A percentile compares a stretch with the other conserved stretches of the same genome.
These are phyloP conservation scores for Colletes gigas DNA, from an alignment of 1,140 invertebrate species.

Conservation along the genomic window DNA sequence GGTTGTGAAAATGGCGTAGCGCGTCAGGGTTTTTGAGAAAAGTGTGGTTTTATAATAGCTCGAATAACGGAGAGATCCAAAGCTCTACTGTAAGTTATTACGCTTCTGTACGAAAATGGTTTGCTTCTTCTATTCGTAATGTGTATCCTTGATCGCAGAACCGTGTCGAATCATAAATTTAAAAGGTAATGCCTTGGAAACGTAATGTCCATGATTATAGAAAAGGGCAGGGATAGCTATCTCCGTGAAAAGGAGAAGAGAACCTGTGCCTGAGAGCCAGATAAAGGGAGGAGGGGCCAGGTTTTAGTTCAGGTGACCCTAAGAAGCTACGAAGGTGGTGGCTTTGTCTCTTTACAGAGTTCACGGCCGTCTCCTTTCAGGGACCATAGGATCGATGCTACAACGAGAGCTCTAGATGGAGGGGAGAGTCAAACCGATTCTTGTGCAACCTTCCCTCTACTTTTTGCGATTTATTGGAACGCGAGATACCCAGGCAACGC, in stretches of 20 bases:
- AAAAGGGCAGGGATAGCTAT: background rate
- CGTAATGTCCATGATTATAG: background rate
- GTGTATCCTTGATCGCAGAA: conserved; percentile 11
- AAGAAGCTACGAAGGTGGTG: conserved; percentile 31
- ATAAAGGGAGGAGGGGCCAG: background rate
- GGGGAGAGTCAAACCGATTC: background rate
- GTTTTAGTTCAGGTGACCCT: conserved; percentile 31
- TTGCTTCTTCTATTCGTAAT: background rate
- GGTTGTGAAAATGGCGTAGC: no score
- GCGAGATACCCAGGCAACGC: conserved; percentile 22
- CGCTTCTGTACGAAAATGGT: background rate
- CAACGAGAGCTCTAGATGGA: conserved; percentile 46
- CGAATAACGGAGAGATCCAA: no score
- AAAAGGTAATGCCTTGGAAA: background rate
- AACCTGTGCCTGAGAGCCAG: background rate
- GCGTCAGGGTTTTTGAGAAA: no score
- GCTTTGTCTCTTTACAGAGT: conserved; percentile 49
- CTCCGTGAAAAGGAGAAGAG: background rate
- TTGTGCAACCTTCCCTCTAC: conserved; percentile 15
- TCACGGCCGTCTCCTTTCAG: conserved; percentile 59
- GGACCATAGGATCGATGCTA: conserved; percentile 56
- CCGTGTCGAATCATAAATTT: background rate
- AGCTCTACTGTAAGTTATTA: no score
- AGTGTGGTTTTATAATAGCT: no score
- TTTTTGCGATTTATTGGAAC: background rate